These are phyloP conservation scores for Halcyon badia DNA, from an alignment of 2,797 vertebrate species.

Conservation along the genomic window DNA sequence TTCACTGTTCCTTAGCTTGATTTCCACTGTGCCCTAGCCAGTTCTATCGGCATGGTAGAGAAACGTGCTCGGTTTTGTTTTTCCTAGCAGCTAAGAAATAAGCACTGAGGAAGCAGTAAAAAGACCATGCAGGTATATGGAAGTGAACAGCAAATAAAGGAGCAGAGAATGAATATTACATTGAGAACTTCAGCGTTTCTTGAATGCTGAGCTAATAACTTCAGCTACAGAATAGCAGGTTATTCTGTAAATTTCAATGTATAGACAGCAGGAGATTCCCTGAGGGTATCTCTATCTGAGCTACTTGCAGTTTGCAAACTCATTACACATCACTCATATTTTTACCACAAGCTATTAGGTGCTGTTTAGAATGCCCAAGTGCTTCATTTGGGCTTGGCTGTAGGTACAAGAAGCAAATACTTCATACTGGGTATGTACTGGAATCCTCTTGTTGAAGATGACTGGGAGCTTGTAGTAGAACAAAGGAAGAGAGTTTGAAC, in stretches of 20 bases:
- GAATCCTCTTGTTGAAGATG: background rate
- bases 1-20: background rate
- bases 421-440: background rate
- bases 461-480: background rate
- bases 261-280: background rate
- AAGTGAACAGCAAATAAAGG: background rate
- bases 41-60: background rate
- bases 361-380: background rate
- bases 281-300: background rate
- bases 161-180: background rate
- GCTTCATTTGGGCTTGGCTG: background rate
- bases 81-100: background rate
- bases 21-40: background rate
- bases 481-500: background rate
- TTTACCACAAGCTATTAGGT: background rate
- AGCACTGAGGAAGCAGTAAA: background rate
- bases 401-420: background rate
- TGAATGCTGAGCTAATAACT: background rate
- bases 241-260: background rate
- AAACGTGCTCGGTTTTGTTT: background rate
- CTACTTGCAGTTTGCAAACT: background rate
- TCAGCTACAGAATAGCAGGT: background rate
- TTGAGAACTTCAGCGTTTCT: background rate
- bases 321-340: constrained; percentile 1
- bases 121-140: background rate